Conservation (phyloP, 2,888 invertebrate genomes). For the Erebia ligea region DNA sequence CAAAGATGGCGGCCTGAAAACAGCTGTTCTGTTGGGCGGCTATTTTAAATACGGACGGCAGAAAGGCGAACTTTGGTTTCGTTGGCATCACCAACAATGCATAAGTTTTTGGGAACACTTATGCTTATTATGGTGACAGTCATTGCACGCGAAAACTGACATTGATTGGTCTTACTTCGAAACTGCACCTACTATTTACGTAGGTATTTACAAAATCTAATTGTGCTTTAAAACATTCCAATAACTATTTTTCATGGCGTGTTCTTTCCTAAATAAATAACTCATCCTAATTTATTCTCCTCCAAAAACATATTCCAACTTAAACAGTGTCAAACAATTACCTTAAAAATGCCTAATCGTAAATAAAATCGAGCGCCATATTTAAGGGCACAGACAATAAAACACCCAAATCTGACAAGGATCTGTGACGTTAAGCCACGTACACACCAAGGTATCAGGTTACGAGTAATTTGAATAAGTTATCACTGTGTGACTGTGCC, state of each 20-base stretch:
- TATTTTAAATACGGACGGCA: too few species aligned
- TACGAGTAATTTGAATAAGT: conserved; percentile 76
- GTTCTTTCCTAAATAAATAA: background rate
- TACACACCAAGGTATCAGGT: conserved; percentile 66
- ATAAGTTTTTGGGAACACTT: too few species aligned
- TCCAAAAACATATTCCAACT: conserved; percentile 17
- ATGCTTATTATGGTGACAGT: too few species aligned
- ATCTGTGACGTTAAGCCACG: conserved; percentile 58
- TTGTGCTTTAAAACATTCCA: background rate
- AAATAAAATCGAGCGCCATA: conserved; percentile 35
- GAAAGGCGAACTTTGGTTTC: too few species aligned
- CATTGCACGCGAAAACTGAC: too few species aligned
- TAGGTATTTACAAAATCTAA: background rate
- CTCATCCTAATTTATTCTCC: conserved; percentile 20
- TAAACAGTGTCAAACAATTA: conserved; percentile 37
- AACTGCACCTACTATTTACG: background rate
- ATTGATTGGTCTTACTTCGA: too few species aligned
- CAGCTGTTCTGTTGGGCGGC: too few species aligned
- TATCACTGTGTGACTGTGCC: conserved; percentile 55
- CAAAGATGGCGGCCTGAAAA: too few species aligned
- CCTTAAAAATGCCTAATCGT: conserved; percentile 27
- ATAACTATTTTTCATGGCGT: background rate
- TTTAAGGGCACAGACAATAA: conserved; percentile 37
- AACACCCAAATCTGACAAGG: conserved; percentile 50
- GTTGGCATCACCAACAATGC: too few species aligned